Evolutionary conservation across 2,113 vertebrate species (phyloP), one percentile per base, ranked within the genome.

Genomic region (Helogale parvula): DNA sequence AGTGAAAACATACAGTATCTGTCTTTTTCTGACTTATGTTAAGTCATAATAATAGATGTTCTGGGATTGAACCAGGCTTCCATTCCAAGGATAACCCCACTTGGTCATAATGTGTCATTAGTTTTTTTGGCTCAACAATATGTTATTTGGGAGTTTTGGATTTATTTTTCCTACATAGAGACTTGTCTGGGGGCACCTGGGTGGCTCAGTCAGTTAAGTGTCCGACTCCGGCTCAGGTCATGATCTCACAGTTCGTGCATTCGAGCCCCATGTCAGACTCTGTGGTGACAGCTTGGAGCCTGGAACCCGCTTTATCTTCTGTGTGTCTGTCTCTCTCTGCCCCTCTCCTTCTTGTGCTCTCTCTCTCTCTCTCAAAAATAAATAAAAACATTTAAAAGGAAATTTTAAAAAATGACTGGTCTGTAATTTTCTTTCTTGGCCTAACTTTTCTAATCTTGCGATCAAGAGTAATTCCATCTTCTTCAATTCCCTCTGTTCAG

Each of bases 201-300:
- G 50, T 50, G 50, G 50, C 50, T 50, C 50, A 50, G 50, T 50
- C 13, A 14, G 50, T 50, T 50, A 50, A 50, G 50, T 14, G 12
- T 57, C 54, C 19, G 19, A 57, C 54, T 57, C 7, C 0, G 7
- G 54, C 54, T 57, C 54, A 57, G 54, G 54, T 57, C 54, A 57
- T 57, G 54, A 57, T 21, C 54, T 57, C 19, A 21, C 19, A 2
- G 54, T 57, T 57, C 54, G 2, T 21, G 54, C 1, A 7, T 57
- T 57, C 2, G 19, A 57, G 19, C 54, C 54, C 54, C 0, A 6
- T 1, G 19, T 57, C 2, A 0, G 54, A 4, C 54, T 57, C 54
- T 57, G 54, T 21, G 54, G 6, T 57, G 54, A 57, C 54, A 57
- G 54, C 54, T 57, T 15, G 7, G 54, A 21, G 54, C 7, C 54